These are phyloP conservation scores for Protosalanx chinensis DNA, from an alignment of 2,797 vertebrate species.

Conservation along the genomic window DNA sequence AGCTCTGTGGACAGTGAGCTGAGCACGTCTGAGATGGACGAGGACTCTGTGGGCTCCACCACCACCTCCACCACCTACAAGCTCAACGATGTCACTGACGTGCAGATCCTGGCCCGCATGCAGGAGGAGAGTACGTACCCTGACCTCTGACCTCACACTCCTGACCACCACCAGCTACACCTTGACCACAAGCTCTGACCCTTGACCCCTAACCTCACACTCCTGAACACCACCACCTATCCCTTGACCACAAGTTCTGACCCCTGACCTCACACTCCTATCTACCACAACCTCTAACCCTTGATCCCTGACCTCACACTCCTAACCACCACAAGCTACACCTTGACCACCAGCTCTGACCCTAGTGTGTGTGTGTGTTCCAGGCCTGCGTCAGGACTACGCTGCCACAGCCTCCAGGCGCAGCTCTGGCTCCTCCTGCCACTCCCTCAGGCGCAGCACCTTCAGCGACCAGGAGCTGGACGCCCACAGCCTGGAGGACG, in stretches of 20 bases:
- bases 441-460: constrained; percentile 89
- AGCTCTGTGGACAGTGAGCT: constrained; percentile 97
- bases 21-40: constrained; percentile 98
- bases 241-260: too few species aligned
- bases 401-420: constrained; percentile 92
- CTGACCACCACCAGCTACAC: background rate
- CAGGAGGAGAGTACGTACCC: constrained; percentile 95
- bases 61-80: constrained; percentile 95
- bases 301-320: too few species aligned
- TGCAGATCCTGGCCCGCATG: constrained; percentile 98
- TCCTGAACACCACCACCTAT: too few species aligned
- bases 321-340: too few species aligned
- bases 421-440: constrained; percentile 96
- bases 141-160: background rate
- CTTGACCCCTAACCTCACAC: too few species aligned
- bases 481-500: constrained; percentile 94
- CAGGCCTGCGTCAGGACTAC: constrained; percentile 95
- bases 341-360: too few species aligned
- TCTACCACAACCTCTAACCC: too few species aligned
- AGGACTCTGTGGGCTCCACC: constrained; percentile 95
- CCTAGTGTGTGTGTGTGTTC: background rate
- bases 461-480: constrained; percentile 98
- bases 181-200: too few species aligned
- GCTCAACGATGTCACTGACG: constrained; percentile 96
- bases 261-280: too few species aligned